Evolutionary conservation across 1,140 invertebrate species (phyloP).

Genomic region (Calliopsis andreniformis): DNA sequence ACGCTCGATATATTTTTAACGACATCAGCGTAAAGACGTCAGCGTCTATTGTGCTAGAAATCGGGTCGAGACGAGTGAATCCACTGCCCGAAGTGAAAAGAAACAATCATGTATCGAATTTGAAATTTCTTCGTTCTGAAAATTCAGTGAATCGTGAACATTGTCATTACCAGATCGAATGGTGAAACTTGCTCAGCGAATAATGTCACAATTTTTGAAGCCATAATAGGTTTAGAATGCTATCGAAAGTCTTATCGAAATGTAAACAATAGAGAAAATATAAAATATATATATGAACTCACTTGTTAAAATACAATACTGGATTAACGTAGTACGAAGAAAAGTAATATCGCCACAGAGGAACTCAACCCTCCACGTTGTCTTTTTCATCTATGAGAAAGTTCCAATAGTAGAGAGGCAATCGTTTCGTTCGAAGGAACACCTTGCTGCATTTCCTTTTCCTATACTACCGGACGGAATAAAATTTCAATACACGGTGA

Average conservation of each 20-base stretch:
- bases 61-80: constrained; percentile 21
- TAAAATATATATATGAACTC: no score
- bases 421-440: neutral
- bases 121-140: neutral
- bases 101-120: neutral
- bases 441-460: neutral
- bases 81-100: neutral
- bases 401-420: neutral
- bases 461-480: neutral
- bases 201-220: no score
- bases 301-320: no score
- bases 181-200: no score
- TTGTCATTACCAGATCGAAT: no score
- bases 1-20: constrained; percentile 54
- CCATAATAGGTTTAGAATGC: no score
- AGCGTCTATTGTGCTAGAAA: constrained; percentile 47
- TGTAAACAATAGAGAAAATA: no score
- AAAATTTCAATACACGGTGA: neutral
- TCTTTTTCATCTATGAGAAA: constrained; percentile 11
- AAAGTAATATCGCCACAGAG: neutral
- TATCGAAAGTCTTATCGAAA: no score
- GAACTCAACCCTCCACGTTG: neutral
- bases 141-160: no score
- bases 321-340: neutral
- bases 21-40: constrained; percentile 40